These are phyloP conservation scores for Podocnemis expansa DNA, from an alignment of 2,113 vertebrate species.

Conservation along the genomic window DNA sequence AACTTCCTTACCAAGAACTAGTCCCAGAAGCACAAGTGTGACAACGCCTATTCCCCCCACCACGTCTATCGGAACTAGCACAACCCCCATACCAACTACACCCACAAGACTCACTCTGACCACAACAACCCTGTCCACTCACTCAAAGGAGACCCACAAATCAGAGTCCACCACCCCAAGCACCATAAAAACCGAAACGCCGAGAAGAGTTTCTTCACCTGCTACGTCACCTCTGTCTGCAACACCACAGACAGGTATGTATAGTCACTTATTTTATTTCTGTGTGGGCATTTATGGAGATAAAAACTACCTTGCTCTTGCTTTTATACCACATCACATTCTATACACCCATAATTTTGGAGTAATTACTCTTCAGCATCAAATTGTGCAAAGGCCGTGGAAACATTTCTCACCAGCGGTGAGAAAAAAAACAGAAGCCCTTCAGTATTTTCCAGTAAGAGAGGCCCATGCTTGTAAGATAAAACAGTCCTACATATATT, in stretches of 20 bases:
- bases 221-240: neutral
- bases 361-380: too few relatives aligned
- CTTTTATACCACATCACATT: too few relatives aligned
- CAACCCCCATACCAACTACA: neutral
- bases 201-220: rapidly evolving
- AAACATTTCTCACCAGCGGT: too few relatives aligned
- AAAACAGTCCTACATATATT: too few relatives aligned
- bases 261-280: neutral
- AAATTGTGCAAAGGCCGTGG: too few relatives aligned
- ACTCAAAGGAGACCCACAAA: neutral
- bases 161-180: neutral
- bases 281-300: too few relatives aligned
- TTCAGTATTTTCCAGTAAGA: too few relatives aligned
- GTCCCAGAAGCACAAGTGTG: neutral
- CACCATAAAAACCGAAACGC: rapidly evolving
- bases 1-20: neutral
- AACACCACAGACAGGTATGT: constrained; percentile 28
- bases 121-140: neutral
- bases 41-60: neutral
- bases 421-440: too few relatives aligned
- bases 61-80: too few relatives aligned
- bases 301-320: too few relatives aligned
- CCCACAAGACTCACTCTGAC: neutral
- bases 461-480: too few relatives aligned
- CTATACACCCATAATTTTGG: too few relatives aligned